Evolutionary conservation across 2,113 vertebrate genomes (phyloP).

Genomic region (Andinoacara biseriatus): DNA sequence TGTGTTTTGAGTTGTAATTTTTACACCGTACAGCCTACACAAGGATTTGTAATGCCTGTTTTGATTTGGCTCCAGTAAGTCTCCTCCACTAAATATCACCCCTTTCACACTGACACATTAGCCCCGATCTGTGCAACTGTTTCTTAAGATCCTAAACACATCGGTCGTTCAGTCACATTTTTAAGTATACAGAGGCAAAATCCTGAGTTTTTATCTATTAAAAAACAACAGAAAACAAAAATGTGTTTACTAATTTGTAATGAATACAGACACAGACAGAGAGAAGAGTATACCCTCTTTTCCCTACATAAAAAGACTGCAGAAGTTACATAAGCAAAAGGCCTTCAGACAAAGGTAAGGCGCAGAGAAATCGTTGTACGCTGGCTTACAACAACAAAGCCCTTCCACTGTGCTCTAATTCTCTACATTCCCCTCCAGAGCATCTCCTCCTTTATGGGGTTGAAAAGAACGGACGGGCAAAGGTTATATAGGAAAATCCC

Average conservation of each 20-base stretch:
- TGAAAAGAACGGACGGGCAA: slow-evolving; percentile 45
- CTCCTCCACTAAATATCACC: not conserved
- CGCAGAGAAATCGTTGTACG: slow-evolving; percentile 22
- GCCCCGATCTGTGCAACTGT: not conserved
- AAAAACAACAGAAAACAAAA: not conserved
- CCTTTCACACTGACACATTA: not conserved
- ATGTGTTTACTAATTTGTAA: not conserved
- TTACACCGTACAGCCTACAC: not conserved
- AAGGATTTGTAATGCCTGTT: not conserved
- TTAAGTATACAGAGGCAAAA: not conserved
- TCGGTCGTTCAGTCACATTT: not conserved
- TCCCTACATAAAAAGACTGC: slow-evolving; percentile 23
- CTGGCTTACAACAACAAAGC: slow-evolving; percentile 56
- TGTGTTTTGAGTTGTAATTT: not conserved
- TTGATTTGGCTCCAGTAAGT: not conserved
- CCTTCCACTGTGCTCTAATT: slow-evolving; percentile 52
- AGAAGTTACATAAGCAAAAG: slow-evolving; percentile 41
- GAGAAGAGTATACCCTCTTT: not conserved
- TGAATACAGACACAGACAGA: not conserved
- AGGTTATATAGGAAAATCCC: slow-evolving; percentile 56
- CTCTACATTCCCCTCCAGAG: slow-evolving; percentile 52
- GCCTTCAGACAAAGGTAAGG: slow-evolving; percentile 19
- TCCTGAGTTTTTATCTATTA: not conserved
- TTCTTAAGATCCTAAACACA: not conserved
- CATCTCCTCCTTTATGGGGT: slow-evolving; percentile 28